Conservation (phyloP, 2,797 vertebrate species). For the Gallinago nigripennis region DNA sequence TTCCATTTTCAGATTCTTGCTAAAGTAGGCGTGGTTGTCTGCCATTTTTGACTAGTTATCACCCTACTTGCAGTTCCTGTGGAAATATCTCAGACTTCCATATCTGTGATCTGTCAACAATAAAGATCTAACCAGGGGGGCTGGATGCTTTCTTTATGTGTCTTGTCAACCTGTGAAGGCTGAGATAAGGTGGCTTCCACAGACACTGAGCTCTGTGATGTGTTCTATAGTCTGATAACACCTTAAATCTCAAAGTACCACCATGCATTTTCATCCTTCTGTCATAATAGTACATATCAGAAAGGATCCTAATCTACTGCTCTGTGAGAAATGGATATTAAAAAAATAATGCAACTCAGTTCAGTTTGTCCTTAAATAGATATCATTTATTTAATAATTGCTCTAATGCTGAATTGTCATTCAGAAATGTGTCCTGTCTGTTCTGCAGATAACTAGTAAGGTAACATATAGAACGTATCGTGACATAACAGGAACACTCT, state of each 20-base stretch:
- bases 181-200: constrained; percentile 60
- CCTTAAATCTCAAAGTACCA: constrained; percentile 46
- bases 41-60: constrained; percentile 46
- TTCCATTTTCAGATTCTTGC: neutral
- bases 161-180: constrained; percentile 54
- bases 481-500: neutral
- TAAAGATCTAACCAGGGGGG: constrained; percentile 27
- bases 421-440: neutral
- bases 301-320: neutral
- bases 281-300: neutral
- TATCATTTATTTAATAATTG: neutral
- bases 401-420: neutral
- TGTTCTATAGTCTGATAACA: constrained; percentile 52
- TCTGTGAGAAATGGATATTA: neutral
- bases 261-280: constrained; percentile 48
- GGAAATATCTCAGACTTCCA: constrained; percentile 35
- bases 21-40: constrained; percentile 22
- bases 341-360: neutral
- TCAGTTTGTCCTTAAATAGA: neutral
- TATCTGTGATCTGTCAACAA: constrained; percentile 61
- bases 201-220: constrained; percentile 44
- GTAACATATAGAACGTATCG: neutral
- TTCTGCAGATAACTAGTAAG: neutral
- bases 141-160: constrained; percentile 16
- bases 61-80: neutral